Percentiles rank a stretch among this genome's conserved stretches.
phyloP scores from a whole-genome alignment of 2,888 invertebrate genomes.

The Schizotus pectinicornis region DNA sequence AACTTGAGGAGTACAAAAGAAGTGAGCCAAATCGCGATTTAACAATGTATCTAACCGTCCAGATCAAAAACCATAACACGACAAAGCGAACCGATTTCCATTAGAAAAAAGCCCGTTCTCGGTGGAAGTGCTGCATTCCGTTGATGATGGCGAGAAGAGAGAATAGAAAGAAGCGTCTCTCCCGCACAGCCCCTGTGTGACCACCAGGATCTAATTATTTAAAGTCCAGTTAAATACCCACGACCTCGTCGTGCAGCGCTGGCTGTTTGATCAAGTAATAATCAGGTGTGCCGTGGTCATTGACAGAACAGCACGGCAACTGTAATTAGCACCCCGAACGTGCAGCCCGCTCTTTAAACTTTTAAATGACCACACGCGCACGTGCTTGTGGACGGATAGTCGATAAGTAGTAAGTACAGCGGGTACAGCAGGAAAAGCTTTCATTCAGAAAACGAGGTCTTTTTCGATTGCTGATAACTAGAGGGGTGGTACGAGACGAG shows the following conservation, averaged over 20 bases:
- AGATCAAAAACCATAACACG: background rate
- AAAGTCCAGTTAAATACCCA: conserved; percentile 40
- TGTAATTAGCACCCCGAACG: conserved; percentile 53
- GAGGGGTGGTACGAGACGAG: too few relatives aligned
- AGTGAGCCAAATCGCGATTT: background rate
- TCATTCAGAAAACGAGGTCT: too few relatives aligned
- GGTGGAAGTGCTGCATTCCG: conserved; percentile 22
- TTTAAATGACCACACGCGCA: conserved; percentile 46
- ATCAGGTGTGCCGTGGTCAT: conserved; percentile 46
- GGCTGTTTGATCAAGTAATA: conserved; percentile 46
- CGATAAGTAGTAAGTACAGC: too few relatives aligned
- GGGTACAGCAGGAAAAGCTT: too few relatives aligned
- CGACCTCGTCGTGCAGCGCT: conserved; percentile 28
- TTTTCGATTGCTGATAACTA: too few relatives aligned
- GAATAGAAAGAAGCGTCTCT: conserved; percentile 7
- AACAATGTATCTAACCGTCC: conserved; percentile 3
- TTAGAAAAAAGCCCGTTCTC: conserved; percentile 10
- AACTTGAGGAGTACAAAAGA: background rate
- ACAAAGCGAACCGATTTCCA: conserved; percentile 17
- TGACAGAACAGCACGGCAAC: conserved; percentile 45
- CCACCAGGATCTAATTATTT: conserved; percentile 37
- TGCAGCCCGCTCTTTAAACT: conserved; percentile 47
- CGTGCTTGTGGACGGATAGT: conserved; percentile 23
- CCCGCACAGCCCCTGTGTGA: conserved; percentile 12
- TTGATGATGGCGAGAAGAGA: conserved; percentile 11